phyloP scores from a whole-genome alignment of 2,888 invertebrate species.

The Rhagonycha lutea region DNA sequence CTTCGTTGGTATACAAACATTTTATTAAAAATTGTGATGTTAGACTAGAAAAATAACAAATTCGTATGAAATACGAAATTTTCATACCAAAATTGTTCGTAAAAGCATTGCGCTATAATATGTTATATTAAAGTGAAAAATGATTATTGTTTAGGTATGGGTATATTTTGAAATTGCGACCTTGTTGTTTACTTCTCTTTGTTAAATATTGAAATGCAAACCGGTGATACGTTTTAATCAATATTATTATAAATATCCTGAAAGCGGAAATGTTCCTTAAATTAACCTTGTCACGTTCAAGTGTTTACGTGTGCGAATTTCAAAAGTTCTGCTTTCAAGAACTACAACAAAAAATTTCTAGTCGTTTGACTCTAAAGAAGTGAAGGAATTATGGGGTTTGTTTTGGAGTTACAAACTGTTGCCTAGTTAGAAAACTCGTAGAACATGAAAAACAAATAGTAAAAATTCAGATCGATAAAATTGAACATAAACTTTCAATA shows the following conservation, averaged over 20 bases:
- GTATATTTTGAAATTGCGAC: background rate
- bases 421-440: slow-evolving; percentile 34
- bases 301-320: slow-evolving; percentile 37
- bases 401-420: slow-evolving; percentile 34
- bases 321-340: slow-evolving; percentile 30
- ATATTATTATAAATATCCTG: slow-evolving; percentile 20
- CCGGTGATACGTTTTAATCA: slow-evolving; percentile 15
- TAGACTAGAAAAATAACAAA: background rate
- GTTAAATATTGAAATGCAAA: background rate
- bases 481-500: background rate
- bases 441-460: slow-evolving; percentile 20
- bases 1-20: too few species aligned
- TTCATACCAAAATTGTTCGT: background rate
- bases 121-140: background rate
- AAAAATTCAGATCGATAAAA: background rate
- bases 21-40: too few species aligned
- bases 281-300: slow-evolving; percentile 37
- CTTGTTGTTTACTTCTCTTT: background rate
- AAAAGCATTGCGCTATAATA: background rate
- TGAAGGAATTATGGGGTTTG: slow-evolving; percentile 33
- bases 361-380: slow-evolving; percentile 28
- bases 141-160: background rate
- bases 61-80: background rate
- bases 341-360: slow-evolving; percentile 30
- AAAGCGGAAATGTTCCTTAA: slow-evolving; percentile 21